A percentile compares a stretch with the other conserved stretches of the same genome.
These are phyloP conservation scores for Lithobates pipiens DNA, from an alignment of 2,797 vertebrate genomes.

Conservation along the genomic window DNA sequence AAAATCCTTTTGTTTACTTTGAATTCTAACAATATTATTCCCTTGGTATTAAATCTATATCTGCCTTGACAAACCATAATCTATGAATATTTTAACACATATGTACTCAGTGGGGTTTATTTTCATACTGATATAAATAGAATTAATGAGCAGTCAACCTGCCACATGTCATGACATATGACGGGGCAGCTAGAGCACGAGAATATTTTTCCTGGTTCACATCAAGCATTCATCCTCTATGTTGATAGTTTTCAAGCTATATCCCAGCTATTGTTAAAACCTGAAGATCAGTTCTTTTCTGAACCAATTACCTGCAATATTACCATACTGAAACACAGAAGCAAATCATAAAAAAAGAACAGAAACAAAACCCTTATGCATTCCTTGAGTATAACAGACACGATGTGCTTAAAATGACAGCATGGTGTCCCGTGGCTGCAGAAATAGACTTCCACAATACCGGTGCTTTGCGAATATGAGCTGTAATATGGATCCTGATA, in stretches of 20 bases:
- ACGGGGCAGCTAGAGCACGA: slow-evolving; percentile 74
- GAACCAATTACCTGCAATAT: slow-evolving; percentile 40
- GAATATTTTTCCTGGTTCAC: slow-evolving; percentile 71
- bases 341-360: slow-evolving; percentile 1
- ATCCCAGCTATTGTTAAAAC: slow-evolving; percentile 43
- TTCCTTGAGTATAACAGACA: slow-evolving; percentile 8
- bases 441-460: not conserved
- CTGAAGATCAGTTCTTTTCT: slow-evolving; percentile 37
- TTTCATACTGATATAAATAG: slow-evolving; percentile 98
- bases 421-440: slow-evolving; percentile 12
- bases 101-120: slow-evolving; percentile 94
- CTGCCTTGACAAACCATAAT: slow-evolving; percentile 80
- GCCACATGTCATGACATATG: slow-evolving; percentile 85
- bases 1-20: slow-evolving; percentile 70
- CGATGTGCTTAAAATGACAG: slow-evolving; percentile 23
- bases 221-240: slow-evolving; percentile 70
- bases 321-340: slow-evolving; percentile 33
- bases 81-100: slow-evolving; percentile 99
- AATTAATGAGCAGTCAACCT: slow-evolving; percentile 97
- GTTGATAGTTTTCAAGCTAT: slow-evolving; percentile 43
- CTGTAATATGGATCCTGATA: slow-evolving; percentile 11
- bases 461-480: not conserved
- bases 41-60: slow-evolving; percentile 77
- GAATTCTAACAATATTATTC: slow-evolving; percentile 78
- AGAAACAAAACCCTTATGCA: slow-evolving; percentile 15